Conservation (phyloP, 2,888 invertebrate species). For the Drosophila antonietae region DNA sequence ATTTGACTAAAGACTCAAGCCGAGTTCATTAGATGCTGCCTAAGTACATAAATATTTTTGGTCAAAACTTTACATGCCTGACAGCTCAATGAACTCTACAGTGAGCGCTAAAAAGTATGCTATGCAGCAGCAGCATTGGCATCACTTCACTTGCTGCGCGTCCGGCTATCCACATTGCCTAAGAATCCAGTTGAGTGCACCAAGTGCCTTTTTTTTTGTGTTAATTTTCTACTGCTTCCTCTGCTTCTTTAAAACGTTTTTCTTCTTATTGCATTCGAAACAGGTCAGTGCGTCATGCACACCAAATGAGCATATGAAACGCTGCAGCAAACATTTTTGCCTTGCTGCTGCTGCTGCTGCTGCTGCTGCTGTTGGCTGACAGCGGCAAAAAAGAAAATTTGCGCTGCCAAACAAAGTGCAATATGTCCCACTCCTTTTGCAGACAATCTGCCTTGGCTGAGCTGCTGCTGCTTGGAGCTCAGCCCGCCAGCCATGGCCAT, state of each 20-base stretch:
- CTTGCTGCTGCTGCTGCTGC: background rate
- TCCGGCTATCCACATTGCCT: constrained; percentile 19
- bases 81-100: constrained; percentile 21
- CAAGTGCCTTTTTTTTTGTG: constrained; percentile 46
- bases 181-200: constrained; percentile 67
- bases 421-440: background rate
- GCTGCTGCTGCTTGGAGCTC: background rate
- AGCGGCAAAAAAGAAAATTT: constrained; percentile 26
- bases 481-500: background rate
- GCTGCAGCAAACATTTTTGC: constrained; percentile 4
- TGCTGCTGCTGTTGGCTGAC: constrained; percentile 15
- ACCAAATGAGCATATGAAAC: constrained; percentile 77
- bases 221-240: constrained; percentile 14
- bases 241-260: constrained; percentile 13
- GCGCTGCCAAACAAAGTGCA: constrained; percentile 31
- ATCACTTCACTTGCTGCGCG: constrained; percentile 10
- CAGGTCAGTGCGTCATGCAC: constrained; percentile 79
- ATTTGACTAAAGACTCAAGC: background rate
- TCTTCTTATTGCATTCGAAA: constrained; percentile 67
- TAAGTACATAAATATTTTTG: constrained; percentile 8
- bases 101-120: constrained; percentile 60
- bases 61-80: constrained; percentile 14
- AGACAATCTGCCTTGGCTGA: background rate
- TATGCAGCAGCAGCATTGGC: constrained; percentile 18
- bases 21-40: constrained; percentile 3